phyloP scores from a whole-genome alignment of 2,888 invertebrate species.

The Platycheirus rosarum region DNA sequence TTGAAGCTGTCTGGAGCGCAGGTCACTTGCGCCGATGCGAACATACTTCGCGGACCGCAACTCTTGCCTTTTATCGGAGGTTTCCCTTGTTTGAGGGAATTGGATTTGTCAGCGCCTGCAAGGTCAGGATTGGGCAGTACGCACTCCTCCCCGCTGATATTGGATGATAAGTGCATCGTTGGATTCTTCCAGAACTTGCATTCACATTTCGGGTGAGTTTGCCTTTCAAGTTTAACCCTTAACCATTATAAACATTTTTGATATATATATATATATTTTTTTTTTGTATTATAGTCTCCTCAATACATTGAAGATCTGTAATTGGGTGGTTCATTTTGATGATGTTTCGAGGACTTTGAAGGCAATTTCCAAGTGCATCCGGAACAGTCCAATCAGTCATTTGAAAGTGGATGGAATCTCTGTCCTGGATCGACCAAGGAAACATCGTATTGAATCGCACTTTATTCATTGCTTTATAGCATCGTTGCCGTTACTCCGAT shows the following conservation, averaged over 20 bases:
- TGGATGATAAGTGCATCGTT: constrained; percentile 83
- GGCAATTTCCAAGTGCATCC: constrained; percentile 77
- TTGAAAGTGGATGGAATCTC: constrained; percentile 78
- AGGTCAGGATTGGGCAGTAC: constrained; percentile 81
- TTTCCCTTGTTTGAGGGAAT: constrained; percentile 83
- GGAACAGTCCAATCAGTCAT: constrained; percentile 78
- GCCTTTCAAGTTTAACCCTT: neutral
- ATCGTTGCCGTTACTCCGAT: constrained; percentile 77
- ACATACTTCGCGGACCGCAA: constrained; percentile 83
- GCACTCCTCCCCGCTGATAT: constrained; percentile 80
- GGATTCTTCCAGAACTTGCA: constrained; percentile 83
- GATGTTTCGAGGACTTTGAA: constrained; percentile 78
- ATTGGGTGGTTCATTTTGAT: constrained; percentile 79
- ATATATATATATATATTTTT: neutral
- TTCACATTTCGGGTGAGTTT: constrained; percentile 81
- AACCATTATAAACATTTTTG: neutral
- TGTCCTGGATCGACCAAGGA: constrained; percentile 77
- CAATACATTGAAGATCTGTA: constrained; percentile 78
- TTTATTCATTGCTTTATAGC: constrained; percentile 77
- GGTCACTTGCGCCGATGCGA: constrained; percentile 83
- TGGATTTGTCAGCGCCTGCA: constrained; percentile 83
- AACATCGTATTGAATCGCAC: constrained; percentile 77
- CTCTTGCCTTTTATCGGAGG: constrained; percentile 83
- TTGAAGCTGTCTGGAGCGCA: constrained; percentile 83
- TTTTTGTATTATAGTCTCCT: constrained; percentile 74